A percentile compares a stretch with the other conserved stretches of the same genome.
phyloP scores from a whole-genome alignment of 2,888 invertebrate genomes.

The Pogonocherus hispidulus region DNA sequence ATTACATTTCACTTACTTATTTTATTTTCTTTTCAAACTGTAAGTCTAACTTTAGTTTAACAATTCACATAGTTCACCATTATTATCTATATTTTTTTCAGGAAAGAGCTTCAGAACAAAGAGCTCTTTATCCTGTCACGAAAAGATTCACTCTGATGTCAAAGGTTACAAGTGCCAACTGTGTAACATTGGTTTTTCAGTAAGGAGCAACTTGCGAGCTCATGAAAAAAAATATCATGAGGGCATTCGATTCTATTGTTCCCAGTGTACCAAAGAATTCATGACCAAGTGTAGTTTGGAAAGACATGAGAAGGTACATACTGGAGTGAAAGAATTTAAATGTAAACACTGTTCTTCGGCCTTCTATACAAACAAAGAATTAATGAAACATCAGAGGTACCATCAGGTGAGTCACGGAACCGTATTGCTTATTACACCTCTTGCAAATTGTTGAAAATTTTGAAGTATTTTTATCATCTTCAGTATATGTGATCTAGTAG shows the following conservation, averaged over 20 bases:
- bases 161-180: slow-evolving; percentile 56
- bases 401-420: slow-evolving; percentile 56
- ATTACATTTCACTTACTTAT: no score
- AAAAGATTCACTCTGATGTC: slow-evolving; percentile 57
- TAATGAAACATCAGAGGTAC: slow-evolving; percentile 59
- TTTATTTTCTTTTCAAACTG: no score
- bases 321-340: slow-evolving; percentile 58
- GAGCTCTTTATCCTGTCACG: slow-evolving; percentile 59
- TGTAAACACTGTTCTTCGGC: slow-evolving; percentile 57
- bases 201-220: slow-evolving; percentile 58
- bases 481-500: no score
- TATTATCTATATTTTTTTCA: no score
- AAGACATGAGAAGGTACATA: slow-evolving; percentile 59
- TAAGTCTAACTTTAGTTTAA: no score
- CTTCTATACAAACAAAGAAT: slow-evolving; percentile 60
- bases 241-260: slow-evolving; percentile 59
- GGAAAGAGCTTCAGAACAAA: slow-evolving; percentile 60
- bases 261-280: slow-evolving; percentile 58
- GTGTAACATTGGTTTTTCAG: slow-evolving; percentile 59
- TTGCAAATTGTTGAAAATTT: no score
- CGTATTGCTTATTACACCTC: no score
- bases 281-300: slow-evolving; percentile 59
- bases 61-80: no score
- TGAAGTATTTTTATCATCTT: slow-evolving; percentile 9
- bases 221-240: slow-evolving; percentile 60